Base-by-base conservation (phyloP, 2,797 vertebrate genomes). In the Halcyon smyrnensis region DNA sequence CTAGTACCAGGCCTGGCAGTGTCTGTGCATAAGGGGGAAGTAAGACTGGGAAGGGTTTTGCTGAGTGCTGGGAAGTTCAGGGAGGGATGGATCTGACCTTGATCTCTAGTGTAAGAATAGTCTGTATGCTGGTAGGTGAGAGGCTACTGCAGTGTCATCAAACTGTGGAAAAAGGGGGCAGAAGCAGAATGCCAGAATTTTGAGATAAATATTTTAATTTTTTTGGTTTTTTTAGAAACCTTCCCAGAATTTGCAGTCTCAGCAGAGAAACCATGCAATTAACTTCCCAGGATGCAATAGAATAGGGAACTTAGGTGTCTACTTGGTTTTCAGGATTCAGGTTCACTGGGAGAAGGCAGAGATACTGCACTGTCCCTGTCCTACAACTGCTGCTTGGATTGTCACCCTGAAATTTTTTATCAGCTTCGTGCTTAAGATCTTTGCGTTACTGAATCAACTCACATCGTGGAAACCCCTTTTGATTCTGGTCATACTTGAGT, bases 291-390 rank as follows among this genome's bases (percentile, higher is more conserved):
- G 32, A 23, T 32, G 39, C 36, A 32, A 43, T 2, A 16, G 39
- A 34, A 24, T 0, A 8, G 9, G 12, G 12, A 69, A 34, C 10
- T 14, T 34, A 6, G 0, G 3, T 2, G 9, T 62, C 1, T 5
- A 34, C 11, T 23, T 63, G 36, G 3, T 24, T 85, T 65, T 23
- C 18, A n/a, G 75, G 30, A 5, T 41, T 54, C 46, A 30, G 14
- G 13, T 37, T 3, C 8, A 1, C 24, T 32, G 32, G 43, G 25
- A 67, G 46, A 2, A 28, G 53, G 18, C 14, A 67, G 68, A 45
- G 32, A 6, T 16, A 1, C n/a, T 73, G 15, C 15, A 18, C 12
- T 73, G 17, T 36, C 8, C 0, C 41, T 69, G 39, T 34, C 24
- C 19, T 56, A 45, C 6, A 65, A 7, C 37, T 73, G 25, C 32